These are phyloP conservation scores for Hipparchia sbordonii DNA, from an alignment of 2,888 invertebrate species.

Conservation along the genomic window DNA sequence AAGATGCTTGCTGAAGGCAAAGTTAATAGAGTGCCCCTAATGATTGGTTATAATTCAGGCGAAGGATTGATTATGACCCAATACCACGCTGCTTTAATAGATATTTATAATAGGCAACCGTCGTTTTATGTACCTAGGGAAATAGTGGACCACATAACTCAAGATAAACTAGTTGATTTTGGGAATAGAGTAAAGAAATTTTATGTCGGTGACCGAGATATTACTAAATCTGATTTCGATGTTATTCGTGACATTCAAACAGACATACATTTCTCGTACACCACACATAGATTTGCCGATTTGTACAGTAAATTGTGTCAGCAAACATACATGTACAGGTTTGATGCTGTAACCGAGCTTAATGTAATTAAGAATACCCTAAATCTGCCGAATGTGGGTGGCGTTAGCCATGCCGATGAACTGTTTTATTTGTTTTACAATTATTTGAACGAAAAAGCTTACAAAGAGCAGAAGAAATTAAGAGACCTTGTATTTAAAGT, in stretches of 20 bases:
- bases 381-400: slow-evolving; percentile 50
- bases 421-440: slow-evolving; percentile 72
- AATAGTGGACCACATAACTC: slow-evolving; percentile 47
- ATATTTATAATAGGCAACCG: slow-evolving; percentile 51
- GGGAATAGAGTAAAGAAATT: slow-evolving; percentile 56
- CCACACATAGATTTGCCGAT: slow-evolving; percentile 55
- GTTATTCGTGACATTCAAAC: slow-evolving; percentile 51
- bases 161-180: slow-evolving; percentile 48
- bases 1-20: slow-evolving; percentile 50
- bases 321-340: slow-evolving; percentile 54
- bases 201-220: slow-evolving; percentile 53
- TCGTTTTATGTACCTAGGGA: slow-evolving; percentile 56
- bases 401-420: slow-evolving; percentile 76
- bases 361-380: slow-evolving; percentile 55
- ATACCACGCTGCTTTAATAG: slow-evolving; percentile 47
- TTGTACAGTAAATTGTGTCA: slow-evolving; percentile 45
- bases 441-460: slow-evolving; percentile 54
- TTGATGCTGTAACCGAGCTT: slow-evolving; percentile 57
- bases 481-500: slow-evolving; percentile 54
- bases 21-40: slow-evolving; percentile 54
- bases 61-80: slow-evolving; percentile 56
- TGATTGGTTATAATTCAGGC: slow-evolving; percentile 61
- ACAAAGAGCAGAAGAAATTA: slow-evolving; percentile 50
- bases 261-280: slow-evolving; percentile 54
- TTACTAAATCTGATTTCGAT: slow-evolving; percentile 45